phyloP scores from a whole-genome alignment of 2,888 invertebrate species.

The Stomorhina lunata region DNA sequence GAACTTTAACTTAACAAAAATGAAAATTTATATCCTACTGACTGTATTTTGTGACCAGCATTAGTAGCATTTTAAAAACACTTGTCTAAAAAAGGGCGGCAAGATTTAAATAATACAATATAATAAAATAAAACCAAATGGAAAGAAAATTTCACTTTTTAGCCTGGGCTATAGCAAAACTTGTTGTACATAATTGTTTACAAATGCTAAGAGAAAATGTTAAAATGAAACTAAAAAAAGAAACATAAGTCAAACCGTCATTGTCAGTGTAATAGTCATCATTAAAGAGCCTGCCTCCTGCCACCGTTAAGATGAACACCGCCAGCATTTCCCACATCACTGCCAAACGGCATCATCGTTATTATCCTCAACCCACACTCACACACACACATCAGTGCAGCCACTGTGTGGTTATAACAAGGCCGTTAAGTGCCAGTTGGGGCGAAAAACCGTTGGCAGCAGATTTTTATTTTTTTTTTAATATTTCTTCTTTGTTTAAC shows the following conservation, averaged over 20 bases:
- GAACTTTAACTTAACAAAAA: background rate
- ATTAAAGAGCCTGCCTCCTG: background rate
- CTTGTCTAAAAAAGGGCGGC: background rate
- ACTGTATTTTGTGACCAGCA: background rate
- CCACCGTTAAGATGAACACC: background rate
- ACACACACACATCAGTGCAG: slow-evolving; percentile 23
- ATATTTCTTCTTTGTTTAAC: slow-evolving; percentile 18
- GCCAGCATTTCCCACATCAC: slow-evolving; percentile 22
- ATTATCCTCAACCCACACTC: too few relatives aligned
- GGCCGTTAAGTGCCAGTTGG: slow-evolving; percentile 60
- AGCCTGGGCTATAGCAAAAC: background rate
- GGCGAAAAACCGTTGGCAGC: slow-evolving; percentile 3
- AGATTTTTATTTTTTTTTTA: background rate
- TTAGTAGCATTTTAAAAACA: background rate
- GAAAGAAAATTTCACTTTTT: slow-evolving; percentile 1
- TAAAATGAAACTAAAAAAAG: background rate
- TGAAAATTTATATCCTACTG: background rate
- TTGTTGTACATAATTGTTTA: slow-evolving; percentile 21
- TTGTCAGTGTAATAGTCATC: slow-evolving; percentile 31
- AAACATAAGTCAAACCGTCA: slow-evolving; percentile 54
- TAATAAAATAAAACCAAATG: background rate
- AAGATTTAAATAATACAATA: too few relatives aligned
- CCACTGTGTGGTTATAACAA: slow-evolving; percentile 54
- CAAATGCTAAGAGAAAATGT: background rate
- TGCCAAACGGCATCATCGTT: slow-evolving; percentile 34